These are phyloP conservation scores for Dissostichus mawsoni DNA, from an alignment of 2,113 vertebrate species.

Conservation along the genomic window DNA sequence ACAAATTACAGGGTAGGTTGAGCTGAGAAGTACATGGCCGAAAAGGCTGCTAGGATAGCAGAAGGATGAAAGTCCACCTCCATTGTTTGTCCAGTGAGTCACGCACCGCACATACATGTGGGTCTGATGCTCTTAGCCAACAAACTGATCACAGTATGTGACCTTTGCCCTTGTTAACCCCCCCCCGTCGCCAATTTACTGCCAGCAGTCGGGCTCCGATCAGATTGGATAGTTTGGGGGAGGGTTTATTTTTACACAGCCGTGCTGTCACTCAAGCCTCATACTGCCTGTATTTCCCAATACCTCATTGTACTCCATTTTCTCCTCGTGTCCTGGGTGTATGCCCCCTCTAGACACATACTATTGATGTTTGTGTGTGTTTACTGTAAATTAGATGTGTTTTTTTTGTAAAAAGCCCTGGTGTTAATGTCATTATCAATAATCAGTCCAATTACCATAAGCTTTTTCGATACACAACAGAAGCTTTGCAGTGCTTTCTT, in stretches of 20 bases:
- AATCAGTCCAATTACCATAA: slow-evolving; percentile 50
- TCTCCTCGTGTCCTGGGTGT: background rate
- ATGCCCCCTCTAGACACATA: slow-evolving; percentile 14
- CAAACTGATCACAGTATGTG: slow-evolving; percentile 79
- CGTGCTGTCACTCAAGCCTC: slow-evolving; percentile 51
- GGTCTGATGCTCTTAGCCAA: slow-evolving; percentile 44
- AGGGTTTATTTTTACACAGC: slow-evolving; percentile 38
- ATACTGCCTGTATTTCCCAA: slow-evolving; percentile 2
- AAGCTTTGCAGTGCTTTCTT: background rate
- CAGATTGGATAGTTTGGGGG: slow-evolving; percentile 71
- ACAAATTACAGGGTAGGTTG: background rate
- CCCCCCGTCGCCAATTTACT: background rate
- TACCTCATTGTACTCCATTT: slow-evolving; percentile 5
- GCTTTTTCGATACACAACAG: slow-evolving; percentile 19
- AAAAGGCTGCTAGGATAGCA: background rate
- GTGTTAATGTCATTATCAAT: slow-evolving; percentile 52
- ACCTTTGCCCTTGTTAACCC: slow-evolving; percentile 73
- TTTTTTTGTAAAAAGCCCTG: background rate
- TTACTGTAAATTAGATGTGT: slow-evolving; percentile 42
- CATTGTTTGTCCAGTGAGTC: slow-evolving; percentile 14
- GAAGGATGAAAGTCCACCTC: slow-evolving; percentile 25
- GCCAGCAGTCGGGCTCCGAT: slow-evolving; percentile 55
- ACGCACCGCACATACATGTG: slow-evolving; percentile 34
- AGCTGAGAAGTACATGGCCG: background rate
- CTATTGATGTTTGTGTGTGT: slow-evolving; percentile 46